Percentiles rank a stretch among this genome's conserved stretches.
phyloP scores from a whole-genome alignment of 92 coral and sea anemone species.

The Umimayanthus chanpuru region DNA sequence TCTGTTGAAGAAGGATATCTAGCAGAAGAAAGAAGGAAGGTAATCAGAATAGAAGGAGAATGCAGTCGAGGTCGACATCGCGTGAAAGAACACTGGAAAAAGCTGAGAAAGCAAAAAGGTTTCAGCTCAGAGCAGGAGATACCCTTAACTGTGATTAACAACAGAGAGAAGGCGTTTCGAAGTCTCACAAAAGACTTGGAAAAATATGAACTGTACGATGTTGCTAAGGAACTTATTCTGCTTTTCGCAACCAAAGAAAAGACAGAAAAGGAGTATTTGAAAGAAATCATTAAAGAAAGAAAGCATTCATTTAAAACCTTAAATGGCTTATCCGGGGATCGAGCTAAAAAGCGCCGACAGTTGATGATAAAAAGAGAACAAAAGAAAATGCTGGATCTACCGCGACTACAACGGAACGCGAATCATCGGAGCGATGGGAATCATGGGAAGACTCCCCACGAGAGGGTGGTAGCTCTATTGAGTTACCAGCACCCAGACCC shows the following conservation, averaged over 20 bases:
- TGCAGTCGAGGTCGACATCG: slow-evolving; percentile 36
- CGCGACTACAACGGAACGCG: slow-evolving; percentile 12
- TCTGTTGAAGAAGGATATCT: slow-evolving; percentile 11
- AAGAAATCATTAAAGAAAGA: not conserved
- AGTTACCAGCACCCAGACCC: slow-evolving; percentile 36
- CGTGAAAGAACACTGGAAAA: slow-evolving; percentile 34
- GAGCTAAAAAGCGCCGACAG: not conserved
- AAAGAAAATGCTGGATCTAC: slow-evolving; percentile 14
- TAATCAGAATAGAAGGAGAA: slow-evolving; percentile 30
- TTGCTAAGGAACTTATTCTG: slow-evolving; percentile 13
- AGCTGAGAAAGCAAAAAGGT: not conserved
- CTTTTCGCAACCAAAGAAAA: slow-evolving; percentile 19
- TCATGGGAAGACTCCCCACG: slow-evolving; percentile 5
- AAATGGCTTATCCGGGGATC: not conserved
- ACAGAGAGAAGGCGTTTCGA: not conserved
- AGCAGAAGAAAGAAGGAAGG: slow-evolving; percentile 18
- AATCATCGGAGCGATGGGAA: not conserved
- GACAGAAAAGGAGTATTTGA: slow-evolving; percentile 24
- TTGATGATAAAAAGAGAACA: not conserved
- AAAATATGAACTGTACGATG: slow-evolving; percentile 11
- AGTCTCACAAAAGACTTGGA: slow-evolving; percentile 30
- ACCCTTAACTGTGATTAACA: not conserved
- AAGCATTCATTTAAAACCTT: not conserved
- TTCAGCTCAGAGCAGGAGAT: not conserved
- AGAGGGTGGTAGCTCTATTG: slow-evolving; percentile 24